These are phyloP conservation scores for Zingel zingel DNA, from an alignment of 2,113 vertebrate genomes.

Conservation along the genomic window DNA sequence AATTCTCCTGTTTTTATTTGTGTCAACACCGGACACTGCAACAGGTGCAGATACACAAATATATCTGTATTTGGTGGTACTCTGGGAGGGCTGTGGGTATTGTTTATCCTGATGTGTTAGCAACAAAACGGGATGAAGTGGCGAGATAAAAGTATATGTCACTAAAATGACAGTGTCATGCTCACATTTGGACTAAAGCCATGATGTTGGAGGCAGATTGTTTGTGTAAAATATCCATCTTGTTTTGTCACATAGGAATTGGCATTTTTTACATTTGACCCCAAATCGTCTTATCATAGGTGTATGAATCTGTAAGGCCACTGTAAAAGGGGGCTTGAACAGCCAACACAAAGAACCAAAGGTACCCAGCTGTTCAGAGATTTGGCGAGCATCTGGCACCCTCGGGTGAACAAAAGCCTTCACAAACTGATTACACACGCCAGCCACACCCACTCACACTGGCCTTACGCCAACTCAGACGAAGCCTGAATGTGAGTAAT, in stretches of 20 bases:
- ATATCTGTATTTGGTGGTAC: constrained; percentile 72
- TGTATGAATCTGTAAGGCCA: constrained; percentile 9
- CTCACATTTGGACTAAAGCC: background rate
- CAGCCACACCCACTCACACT: constrained; percentile 43
- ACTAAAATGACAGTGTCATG: background rate
- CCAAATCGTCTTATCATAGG: too few species aligned
- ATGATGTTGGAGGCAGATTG: background rate
- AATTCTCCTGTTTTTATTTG: background rate
- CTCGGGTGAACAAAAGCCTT: constrained; percentile 51
- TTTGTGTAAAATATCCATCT: constrained; percentile 4
- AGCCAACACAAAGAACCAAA: constrained; percentile 30
- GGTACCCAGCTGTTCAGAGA: constrained; percentile 71
- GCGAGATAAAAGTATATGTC: constrained; percentile 25
- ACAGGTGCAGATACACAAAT: constrained; percentile 14
- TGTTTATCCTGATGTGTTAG: constrained; percentile 61
- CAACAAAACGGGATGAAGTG: constrained; percentile 57
- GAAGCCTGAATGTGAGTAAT: constrained; percentile 37
- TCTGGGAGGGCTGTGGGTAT: constrained; percentile 55
- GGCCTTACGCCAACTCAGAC: constrained; percentile 37
- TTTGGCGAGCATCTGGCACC: constrained; percentile 68
- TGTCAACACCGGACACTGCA: background rate
- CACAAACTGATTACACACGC: constrained; percentile 40
- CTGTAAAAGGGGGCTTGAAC: constrained; percentile 24
- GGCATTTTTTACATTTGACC: background rate
- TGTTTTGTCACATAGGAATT: background rate